Evolutionary conservation across 1,140 invertebrate species (phyloP).

Genomic region (Scaptomyza pallida): DNA sequence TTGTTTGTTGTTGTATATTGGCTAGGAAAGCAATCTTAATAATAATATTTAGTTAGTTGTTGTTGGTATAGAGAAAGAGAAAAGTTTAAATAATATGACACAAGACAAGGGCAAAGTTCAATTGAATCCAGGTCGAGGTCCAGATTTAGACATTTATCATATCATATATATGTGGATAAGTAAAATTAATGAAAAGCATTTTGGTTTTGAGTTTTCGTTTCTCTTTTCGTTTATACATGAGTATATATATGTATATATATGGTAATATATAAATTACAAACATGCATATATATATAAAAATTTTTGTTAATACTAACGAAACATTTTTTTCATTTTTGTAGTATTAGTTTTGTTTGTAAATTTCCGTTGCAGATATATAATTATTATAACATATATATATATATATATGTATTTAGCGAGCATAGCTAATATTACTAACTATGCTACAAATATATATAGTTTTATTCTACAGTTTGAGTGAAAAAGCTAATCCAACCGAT

Average conservation of each 20-base stretch:
- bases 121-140: not conserved
- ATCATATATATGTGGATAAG: not conserved
- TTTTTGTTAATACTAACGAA: conserved; percentile 62
- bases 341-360: no score
- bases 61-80: no score
- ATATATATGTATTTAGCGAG: conserved; percentile 15
- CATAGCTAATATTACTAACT: conserved; percentile 18
- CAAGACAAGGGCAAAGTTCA: conserved; percentile 24
- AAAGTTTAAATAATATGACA: conserved; percentile 21
- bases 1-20: conserved; percentile 48
- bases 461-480: conserved; percentile 44
- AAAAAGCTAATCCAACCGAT: conserved; percentile 52
- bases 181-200: conserved; percentile 58
- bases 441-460: conserved; percentile 2
- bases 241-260: conserved; percentile 32
- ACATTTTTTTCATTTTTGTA: conserved; percentile 31
- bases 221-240: conserved; percentile 5
- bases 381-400: conserved; percentile 8
- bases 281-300: conserved; percentile 5
- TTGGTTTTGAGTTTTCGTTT: conserved; percentile 49
- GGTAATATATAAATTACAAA: conserved; percentile 9
- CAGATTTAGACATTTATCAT: not conserved
- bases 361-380: conserved; percentile 11
- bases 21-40: conserved; percentile 56
- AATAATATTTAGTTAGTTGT: conserved; percentile 19